Percentiles rank a stretch among this genome's conserved stretches.
These are phyloP conservation scores for Drosophila pachea DNA, from an alignment of 1,140 invertebrate species.

Conservation along the genomic window DNA sequence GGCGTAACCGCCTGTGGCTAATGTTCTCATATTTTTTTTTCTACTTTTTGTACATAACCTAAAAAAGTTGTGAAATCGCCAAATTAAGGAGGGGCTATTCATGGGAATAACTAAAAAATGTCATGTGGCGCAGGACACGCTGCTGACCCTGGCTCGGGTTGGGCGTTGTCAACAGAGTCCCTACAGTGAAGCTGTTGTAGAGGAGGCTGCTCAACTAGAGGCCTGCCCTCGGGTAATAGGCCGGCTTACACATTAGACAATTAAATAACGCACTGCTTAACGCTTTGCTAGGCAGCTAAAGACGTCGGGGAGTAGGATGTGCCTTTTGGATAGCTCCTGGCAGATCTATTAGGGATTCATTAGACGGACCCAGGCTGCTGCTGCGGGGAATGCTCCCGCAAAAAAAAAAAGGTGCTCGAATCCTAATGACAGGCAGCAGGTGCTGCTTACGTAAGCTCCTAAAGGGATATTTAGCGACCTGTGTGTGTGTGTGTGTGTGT, in stretches of 20 bases:
- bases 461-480: conserved; percentile 67
- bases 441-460: conserved; percentile 69
- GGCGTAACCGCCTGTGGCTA: neutral
- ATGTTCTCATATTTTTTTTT: neutral
- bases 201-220: too few species aligned
- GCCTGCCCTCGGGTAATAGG: too few species aligned
- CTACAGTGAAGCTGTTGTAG: too few species aligned
- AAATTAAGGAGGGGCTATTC: too few species aligned
- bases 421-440: conserved; percentile 43
- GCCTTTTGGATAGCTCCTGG: neutral
- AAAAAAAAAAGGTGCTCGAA: conserved; percentile 33
- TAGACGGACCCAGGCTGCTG: neutral
- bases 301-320: neutral
- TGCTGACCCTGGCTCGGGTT: too few species aligned
- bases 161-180: too few species aligned
- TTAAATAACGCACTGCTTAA: neutral
- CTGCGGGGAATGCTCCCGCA: conserved; percentile 9
- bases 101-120: too few species aligned
- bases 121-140: too few species aligned
- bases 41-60: neutral
- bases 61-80: neutral
- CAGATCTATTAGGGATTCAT: conserved; percentile 27
- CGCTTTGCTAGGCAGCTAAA: neutral
- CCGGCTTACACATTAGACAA: neutral
- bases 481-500: conserved; percentile 14